These are phyloP conservation scores for Penaeus monodon DNA, from an alignment of 2,888 invertebrate genomes.

Conservation along the genomic window DNA sequence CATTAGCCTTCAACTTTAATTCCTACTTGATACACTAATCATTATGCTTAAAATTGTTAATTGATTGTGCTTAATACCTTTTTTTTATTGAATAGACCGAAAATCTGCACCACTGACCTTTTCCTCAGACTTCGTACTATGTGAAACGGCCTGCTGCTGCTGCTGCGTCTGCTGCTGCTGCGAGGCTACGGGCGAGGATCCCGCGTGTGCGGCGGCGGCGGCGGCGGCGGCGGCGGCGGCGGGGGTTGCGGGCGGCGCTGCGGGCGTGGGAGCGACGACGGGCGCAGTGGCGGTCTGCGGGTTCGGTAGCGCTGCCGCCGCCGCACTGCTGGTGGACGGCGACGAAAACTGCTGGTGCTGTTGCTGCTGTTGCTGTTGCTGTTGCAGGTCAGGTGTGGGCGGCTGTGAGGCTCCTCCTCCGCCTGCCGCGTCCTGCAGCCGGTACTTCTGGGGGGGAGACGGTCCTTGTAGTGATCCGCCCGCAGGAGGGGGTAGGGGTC, in stretches of 20 bases:
- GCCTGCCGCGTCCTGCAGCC: constrained; percentile 42
- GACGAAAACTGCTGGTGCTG: constrained; percentile 24
- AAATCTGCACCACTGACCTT: too few species aligned
- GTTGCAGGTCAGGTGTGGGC: constrained; percentile 50
- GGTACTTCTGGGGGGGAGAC: constrained; percentile 51
- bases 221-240: constrained; percentile 29
- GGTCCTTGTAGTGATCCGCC: neutral
- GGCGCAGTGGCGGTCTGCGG: constrained; percentile 21
- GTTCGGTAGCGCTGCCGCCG: constrained; percentile 34
- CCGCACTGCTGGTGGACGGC: constrained; percentile 21
- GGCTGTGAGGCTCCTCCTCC: constrained; percentile 42
- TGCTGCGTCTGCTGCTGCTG: constrained; percentile 32
- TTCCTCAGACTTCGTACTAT: too few species aligned
- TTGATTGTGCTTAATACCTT: too few species aligned
- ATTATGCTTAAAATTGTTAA: too few species aligned
- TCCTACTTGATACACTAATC: too few species aligned
- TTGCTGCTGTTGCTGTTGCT: constrained; percentile 25
- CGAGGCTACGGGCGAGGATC: constrained; percentile 32
- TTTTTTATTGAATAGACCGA: too few species aligned
- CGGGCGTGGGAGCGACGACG: neutral
- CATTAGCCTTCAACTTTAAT: too few species aligned
- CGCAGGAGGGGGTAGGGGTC: neutral
- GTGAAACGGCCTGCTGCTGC: constrained; percentile 13
- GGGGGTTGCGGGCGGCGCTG: constrained; percentile 13
- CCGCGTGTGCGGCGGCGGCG: constrained; percentile 2